Base-by-base conservation (phyloP, 2,797 vertebrate genomes). In the Peromyscus eremicus region DNA sequence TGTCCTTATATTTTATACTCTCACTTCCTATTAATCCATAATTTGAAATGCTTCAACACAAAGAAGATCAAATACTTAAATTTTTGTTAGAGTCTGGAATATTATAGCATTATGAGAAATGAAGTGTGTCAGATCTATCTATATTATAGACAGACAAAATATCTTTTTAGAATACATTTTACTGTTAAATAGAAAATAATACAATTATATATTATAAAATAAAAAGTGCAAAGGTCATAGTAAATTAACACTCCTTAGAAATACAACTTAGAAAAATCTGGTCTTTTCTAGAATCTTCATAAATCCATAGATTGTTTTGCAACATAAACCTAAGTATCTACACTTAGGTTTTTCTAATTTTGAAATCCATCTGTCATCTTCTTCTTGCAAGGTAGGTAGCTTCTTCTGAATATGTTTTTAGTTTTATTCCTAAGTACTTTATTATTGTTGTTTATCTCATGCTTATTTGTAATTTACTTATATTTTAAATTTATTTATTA, bases 131-230 rank as follows among this genome's bases (percentile, higher is more conserved):
- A 8, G 5, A 80, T 2, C 21, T 60, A 25, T 34, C 23, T 13
- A 52, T 25, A 75, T 17, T 21, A 68, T 3, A 52, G 40, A 89
- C 60, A 52, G 14, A 43, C 2, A 14, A 49, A 49, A 14, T 66
- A 37, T 3, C n/a, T 52, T 4, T 70, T 62, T 71, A 92, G 25
- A 89, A 71, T 55, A 71, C 7, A 64, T 52, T 71, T 46, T 8
- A 55, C 66, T 88, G 80, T 32, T 70, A 81, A 76, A 68, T 17
- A 75, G 8, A 92, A 95, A 68, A 81, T 62, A 92, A 95, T 11
- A 21, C 4, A 46, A 66, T 17, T 34, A 49, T 29, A 57, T 27
- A 70, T 76, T 68, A 57, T 68, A 46, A 83, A 52, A n/a, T 55
- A 85, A 14, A 79, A 93, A 73, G 23, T 80, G 17, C 12, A 17